Percentiles rank a stretch among this genome's conserved stretches.
Conservation (phyloP, 2,888 invertebrate species). For the Melipona bicolor region DNA sequence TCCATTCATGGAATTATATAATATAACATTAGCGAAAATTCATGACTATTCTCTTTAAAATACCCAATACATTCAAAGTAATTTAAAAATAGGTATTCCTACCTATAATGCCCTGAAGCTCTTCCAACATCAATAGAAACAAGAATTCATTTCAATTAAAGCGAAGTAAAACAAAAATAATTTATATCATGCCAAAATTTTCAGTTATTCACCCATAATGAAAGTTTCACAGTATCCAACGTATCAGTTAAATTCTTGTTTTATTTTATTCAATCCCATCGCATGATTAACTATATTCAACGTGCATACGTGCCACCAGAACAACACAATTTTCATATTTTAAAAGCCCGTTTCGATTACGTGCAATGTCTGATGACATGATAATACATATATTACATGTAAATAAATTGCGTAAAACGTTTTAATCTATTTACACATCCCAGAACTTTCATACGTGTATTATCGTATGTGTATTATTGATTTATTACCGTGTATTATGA, state of each 20-base stretch:
- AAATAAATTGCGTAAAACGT: background rate
- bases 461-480: background rate
- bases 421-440: background rate
- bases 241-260: background rate
- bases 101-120: too few species aligned
- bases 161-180: background rate
- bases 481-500: too few species aligned
- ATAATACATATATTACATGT: slow-evolving; percentile 1
- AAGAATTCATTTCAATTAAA: background rate
- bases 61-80: too few species aligned
- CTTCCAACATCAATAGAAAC: too few species aligned
- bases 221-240: background rate
- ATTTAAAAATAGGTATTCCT: too few species aligned
- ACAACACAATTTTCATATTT: slow-evolving; percentile 7
- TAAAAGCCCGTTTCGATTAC: slow-evolving; percentile 15
- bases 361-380: background rate
- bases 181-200: background rate
- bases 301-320: background rate
- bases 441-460: background rate
- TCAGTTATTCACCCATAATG: background rate
- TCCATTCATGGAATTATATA: too few species aligned
- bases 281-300: slow-evolving; percentile 9
- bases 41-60: too few species aligned
- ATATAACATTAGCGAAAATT: too few species aligned
- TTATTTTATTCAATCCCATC: background rate